These are phyloP conservation scores for Leptopilina boulardi DNA, from an alignment of 1,140 invertebrate genomes.

Conservation along the genomic window DNA sequence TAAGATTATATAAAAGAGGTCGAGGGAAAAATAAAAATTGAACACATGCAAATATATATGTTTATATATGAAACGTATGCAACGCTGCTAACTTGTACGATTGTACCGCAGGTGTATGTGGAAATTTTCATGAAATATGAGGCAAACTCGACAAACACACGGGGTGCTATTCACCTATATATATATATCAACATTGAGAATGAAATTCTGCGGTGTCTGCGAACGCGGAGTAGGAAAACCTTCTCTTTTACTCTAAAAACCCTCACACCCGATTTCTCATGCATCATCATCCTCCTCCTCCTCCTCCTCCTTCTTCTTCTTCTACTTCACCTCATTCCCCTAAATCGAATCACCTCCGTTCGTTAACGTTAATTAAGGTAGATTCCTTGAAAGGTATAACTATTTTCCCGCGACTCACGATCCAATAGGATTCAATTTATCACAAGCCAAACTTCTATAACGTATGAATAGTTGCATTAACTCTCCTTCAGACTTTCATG, in stretches of 20 bases:
- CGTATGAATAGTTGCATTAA: background rate
- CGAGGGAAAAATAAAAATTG: background rate
- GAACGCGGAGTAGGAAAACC: slow-evolving; percentile 45
- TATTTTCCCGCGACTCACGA: background rate
- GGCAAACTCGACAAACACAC: slow-evolving; percentile 50
- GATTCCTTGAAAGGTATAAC: background rate
- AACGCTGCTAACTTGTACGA: slow-evolving; percentile 21
- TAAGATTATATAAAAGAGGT: too few relatives aligned
- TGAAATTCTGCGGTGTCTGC: slow-evolving; percentile 59
- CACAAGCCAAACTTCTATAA: background rate
- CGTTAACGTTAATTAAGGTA: slow-evolving; percentile 60
- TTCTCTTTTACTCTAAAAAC: slow-evolving; percentile 40
- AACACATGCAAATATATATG: background rate
- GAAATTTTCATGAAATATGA: slow-evolving; percentile 57
- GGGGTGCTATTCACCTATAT: slow-evolving; percentile 41
- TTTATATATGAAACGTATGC: background rate
- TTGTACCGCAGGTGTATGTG: slow-evolving; percentile 40
- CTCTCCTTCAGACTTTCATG: background rate
- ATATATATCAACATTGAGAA: slow-evolving; percentile 40
- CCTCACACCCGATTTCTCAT: slow-evolving; percentile 12
- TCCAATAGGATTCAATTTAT: slow-evolving; percentile 3
- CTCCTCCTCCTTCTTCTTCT: slow-evolving; percentile 37
- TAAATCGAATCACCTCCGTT: slow-evolving; percentile 40
- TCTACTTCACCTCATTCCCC: slow-evolving; percentile 33
- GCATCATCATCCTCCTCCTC: slow-evolving; percentile 43